These are phyloP conservation scores for Drosophila recens DNA, from an alignment of 2,888 invertebrate genomes.

Conservation along the genomic window DNA sequence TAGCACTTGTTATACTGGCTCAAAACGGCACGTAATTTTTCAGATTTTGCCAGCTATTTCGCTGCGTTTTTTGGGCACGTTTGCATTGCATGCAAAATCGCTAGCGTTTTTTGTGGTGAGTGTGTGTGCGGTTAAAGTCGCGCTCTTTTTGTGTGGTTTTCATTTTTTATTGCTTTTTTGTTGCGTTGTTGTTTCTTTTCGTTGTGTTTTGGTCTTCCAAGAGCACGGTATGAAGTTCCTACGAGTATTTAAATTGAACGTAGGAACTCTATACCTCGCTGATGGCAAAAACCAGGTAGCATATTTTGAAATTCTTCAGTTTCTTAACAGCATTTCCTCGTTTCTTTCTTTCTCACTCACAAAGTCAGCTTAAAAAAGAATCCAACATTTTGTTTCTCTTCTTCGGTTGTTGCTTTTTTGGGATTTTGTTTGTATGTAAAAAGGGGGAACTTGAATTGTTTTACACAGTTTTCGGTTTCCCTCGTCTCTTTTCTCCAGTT, in stretches of 20 bases:
- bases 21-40: slow-evolving; percentile 44
- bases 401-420: slow-evolving; percentile 1
- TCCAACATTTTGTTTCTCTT: slow-evolving; percentile 32
- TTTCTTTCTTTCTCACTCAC: slow-evolving; percentile 27
- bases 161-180: background rate
- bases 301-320: slow-evolving; percentile 46
- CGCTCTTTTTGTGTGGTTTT: slow-evolving; percentile 18
- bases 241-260: slow-evolving; percentile 90
- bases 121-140: slow-evolving; percentile 30
- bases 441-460: slow-evolving; percentile 5
- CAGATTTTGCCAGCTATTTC: slow-evolving; percentile 45
- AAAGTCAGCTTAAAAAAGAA: slow-evolving; percentile 47
- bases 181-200: slow-evolving; percentile 1
- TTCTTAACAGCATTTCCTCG: slow-evolving; percentile 54
- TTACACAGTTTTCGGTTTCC: slow-evolving; percentile 4
- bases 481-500: background rate
- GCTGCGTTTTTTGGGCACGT: slow-evolving; percentile 16
- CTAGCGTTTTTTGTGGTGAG: slow-evolving; percentile 34
- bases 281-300: slow-evolving; percentile 88
- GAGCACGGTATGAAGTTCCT: slow-evolving; percentile 99
- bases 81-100: slow-evolving; percentile 30
- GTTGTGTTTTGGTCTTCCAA: slow-evolving; percentile 92
- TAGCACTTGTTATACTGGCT: slow-evolving; percentile 51
- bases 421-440: slow-evolving; percentile 1
- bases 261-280: slow-evolving; percentile 99